Base-by-base conservation (phyloP, 2,888 invertebrate genomes). In the Artemia sp. region DNA sequence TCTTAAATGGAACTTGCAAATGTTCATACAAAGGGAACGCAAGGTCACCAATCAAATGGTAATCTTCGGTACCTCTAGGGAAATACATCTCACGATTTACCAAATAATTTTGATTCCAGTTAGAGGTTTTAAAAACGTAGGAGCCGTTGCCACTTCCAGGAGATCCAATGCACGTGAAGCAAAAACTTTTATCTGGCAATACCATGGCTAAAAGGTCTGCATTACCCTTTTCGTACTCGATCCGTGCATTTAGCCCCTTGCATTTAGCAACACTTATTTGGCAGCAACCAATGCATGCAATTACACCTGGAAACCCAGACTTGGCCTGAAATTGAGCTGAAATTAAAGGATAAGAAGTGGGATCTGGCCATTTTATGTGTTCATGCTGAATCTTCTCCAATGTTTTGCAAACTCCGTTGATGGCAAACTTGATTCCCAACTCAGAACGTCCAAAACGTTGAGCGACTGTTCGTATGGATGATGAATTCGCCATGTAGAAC, bases 271-370 rank as follows among this genome's bases (percentile, higher is more conserved):
- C 19, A 19, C n/a, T n/a, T 8, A 58, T 58, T 14, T 58, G 58
- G 10, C 8, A 58, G n/a, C 58, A n/a, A 58, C 19, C 58, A 8
- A 58, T n/a, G 10, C 58, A 58, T 58, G 58, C 58, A 58, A 58
- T 9, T 9, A 19, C 58, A 58, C 58, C 58, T 58, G 58, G 58
- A 19, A 58, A 58, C 58, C 58, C 58, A 8, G 58, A 58, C 58
- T 19, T 58, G 58, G 58, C 58, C 8, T 58, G 58, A 9, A 58
- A 58, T 58, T 8, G n/a, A 0, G n/a, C 10, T 58, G 58, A n/a
- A 58, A 58, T 58, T 10, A 19, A 8, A 8, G 58, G 58, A 58
- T 58, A 58, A 14, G n/a, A n/a, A 58, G n/a, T 58, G n/a, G 58
- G 58, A n/a, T 58, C n/a, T 58, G 58, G 58, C 58, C 58, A 58